phyloP scores from a whole-genome alignment of 2,113 vertebrate species.

The Podarcis cretensis region DNA sequence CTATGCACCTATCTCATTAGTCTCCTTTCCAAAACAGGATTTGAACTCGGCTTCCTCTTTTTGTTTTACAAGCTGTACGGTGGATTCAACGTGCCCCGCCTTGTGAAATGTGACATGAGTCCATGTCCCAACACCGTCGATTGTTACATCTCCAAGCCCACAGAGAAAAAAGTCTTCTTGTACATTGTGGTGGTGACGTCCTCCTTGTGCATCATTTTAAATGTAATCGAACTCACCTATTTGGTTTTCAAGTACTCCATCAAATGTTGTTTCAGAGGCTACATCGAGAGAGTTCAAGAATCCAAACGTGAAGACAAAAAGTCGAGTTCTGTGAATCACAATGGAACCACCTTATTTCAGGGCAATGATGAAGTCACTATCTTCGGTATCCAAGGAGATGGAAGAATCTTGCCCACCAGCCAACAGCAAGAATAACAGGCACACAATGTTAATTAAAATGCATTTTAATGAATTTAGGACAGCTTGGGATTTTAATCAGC shows the following conservation, averaged over 20 bases:
- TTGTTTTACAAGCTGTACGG: constrained; percentile 86
- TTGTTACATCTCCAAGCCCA: constrained; percentile 85
- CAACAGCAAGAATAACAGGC: constrained; percentile 23
- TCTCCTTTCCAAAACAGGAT: constrained; percentile 81
- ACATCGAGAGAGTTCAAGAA: constrained; percentile 32
- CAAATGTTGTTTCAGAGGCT: constrained; percentile 73
- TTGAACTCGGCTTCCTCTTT: constrained; percentile 84
- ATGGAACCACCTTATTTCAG: background rate
- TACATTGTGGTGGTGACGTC: constrained; percentile 85
- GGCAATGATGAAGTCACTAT: background rate
- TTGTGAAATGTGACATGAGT: constrained; percentile 78
- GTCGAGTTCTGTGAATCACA: background rate
- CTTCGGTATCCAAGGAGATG: background rate
- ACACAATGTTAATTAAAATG: background rate
- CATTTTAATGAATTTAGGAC: background rate
- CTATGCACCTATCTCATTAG: constrained; percentile 85
- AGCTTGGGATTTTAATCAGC: background rate
- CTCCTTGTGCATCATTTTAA: constrained; percentile 82
- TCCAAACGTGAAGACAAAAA: background rate
- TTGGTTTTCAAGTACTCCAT: constrained; percentile 81
- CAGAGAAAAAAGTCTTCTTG: constrained; percentile 89
- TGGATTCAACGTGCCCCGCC: constrained; percentile 81
- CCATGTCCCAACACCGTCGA: constrained; percentile 87
- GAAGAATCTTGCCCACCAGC: background rate
- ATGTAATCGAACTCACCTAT: constrained; percentile 82